phyloP scores from a whole-genome alignment of 2,113 vertebrate species.

The Helogale parvula region DNA sequence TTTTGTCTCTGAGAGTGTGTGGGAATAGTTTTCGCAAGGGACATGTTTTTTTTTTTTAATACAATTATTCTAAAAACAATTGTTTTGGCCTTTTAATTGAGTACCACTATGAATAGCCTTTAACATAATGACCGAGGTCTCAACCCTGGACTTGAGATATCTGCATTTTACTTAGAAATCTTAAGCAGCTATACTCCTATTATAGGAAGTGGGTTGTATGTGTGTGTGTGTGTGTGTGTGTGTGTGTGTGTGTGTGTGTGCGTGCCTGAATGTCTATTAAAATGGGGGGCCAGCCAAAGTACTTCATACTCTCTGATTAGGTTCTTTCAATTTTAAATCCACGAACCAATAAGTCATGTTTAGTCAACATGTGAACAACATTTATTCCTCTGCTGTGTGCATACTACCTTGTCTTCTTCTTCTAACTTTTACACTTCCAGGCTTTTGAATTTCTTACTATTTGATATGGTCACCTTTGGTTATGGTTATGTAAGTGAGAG shows the following conservation, averaged over 20 bases:
- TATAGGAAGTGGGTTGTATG: not conserved
- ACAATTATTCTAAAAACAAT: not conserved
- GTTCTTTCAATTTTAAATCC: not conserved
- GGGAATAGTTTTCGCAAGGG: not conserved
- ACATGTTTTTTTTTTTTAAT: not conserved
- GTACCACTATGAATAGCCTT: not conserved
- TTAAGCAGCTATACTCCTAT: slow-evolving; percentile 1
- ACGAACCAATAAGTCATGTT: not conserved
- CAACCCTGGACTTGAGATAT: not conserved
- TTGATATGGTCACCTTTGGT: not conserved
- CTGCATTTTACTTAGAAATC: not conserved
- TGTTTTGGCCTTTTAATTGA: slow-evolving; percentile 8
- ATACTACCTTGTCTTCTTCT: not conserved
- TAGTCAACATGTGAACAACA: not conserved
- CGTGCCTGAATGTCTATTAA: no score
- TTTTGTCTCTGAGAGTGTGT: not conserved
- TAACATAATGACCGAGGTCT: not conserved
- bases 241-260: no score
- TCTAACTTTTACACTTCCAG: not conserved
- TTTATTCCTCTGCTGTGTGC: not conserved
- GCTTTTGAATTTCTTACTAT: not conserved
- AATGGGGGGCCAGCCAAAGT: not conserved
- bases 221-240: no score
- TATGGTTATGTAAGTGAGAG: not conserved
- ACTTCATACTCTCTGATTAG: not conserved